Evolutionary conservation across 2,888 invertebrate species (phyloP), one percentile per base, ranked within the genome.

Genomic region (Ormyrus rosae): DNA sequence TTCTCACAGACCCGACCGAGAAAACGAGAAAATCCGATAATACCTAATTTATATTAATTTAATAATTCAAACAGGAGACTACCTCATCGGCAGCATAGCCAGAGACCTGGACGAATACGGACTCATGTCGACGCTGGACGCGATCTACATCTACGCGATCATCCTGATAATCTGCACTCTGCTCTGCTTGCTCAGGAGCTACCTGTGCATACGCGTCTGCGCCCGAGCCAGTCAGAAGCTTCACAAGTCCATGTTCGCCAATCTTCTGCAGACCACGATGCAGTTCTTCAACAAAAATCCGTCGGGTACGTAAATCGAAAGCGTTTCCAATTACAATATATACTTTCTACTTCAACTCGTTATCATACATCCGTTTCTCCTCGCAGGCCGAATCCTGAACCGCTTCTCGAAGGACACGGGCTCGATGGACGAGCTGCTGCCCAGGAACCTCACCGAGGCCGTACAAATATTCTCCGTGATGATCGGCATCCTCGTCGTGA

Each of bases 241-340:
- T 2, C 98, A 98, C 90, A 94, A 95, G 86, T 92, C 92, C n/a
- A 97, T 98, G 97, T 97, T 98, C 90, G 91, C 93, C 64, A 93
- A 95, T 68, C 93, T 98, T 86, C 91, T 97, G 6, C 92, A 94
- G 83, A 94, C 96, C 0, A 95, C 95, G 0, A 96, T 97, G 93
- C 91, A 94, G 13, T 98, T 98, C 92, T 98, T 98, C 88, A 96
- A 97, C 86, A 93, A 92, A 0, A 98, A 97, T 91, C 95, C 97
- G 0, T 94, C 95, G 80, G 96, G 96, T 93, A 56, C 45, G 11
- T 45, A 68, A 34, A 55, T 55, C 7, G 0, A 65, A 45, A n/a
- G 45, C 7, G 11, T 13, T 46, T 46, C 7, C 53, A 34, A 50
- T 6, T 55, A 0, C 5, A 69, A 69, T 69, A 34, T 69, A 34